Evolutionary conservation across 2,888 invertebrate genomes (phyloP).

Genomic region (Heliconius ethilla): DNA sequence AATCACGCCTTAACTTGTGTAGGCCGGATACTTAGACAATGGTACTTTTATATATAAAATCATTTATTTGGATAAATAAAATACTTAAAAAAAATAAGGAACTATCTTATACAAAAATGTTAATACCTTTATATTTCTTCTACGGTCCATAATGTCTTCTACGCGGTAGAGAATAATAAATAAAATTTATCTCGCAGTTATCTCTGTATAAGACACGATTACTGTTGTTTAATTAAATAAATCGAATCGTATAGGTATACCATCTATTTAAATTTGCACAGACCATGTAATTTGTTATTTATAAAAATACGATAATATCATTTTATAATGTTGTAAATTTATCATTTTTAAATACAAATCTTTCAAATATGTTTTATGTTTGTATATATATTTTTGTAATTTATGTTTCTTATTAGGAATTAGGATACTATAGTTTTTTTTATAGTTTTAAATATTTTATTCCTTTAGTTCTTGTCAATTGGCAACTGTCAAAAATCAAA

Average conservation of each 20-base stretch:
- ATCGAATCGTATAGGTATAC: background rate
- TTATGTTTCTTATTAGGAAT: no score
- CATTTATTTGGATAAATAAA: conserved; percentile 4
- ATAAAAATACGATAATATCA: background rate
- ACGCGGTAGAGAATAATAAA: background rate
- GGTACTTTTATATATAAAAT: background rate
- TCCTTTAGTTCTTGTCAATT: background rate
- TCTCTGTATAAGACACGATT: background rate
- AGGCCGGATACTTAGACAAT: background rate
- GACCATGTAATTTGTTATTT: background rate
- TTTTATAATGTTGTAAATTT: background rate
- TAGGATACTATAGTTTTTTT: no score
- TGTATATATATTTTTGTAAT: background rate
- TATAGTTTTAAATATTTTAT: background rate
- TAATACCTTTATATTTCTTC: conserved; percentile 40
- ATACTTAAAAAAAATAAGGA: background rate
- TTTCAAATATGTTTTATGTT: background rate
- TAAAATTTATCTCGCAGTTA: conserved; percentile 2
- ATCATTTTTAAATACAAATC: background rate
- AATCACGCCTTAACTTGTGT: conserved; percentile 1
- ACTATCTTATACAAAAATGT: background rate
- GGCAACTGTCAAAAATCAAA: background rate
- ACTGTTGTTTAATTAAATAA: conserved; percentile 22
- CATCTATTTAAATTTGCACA: conserved; percentile 17
- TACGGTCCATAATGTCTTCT: conserved; percentile 31